Evolutionary conservation across 2,888 invertebrate genomes (phyloP), one percentile per base, ranked within the genome.

Genomic region (Punctoribates punctum): DNA sequence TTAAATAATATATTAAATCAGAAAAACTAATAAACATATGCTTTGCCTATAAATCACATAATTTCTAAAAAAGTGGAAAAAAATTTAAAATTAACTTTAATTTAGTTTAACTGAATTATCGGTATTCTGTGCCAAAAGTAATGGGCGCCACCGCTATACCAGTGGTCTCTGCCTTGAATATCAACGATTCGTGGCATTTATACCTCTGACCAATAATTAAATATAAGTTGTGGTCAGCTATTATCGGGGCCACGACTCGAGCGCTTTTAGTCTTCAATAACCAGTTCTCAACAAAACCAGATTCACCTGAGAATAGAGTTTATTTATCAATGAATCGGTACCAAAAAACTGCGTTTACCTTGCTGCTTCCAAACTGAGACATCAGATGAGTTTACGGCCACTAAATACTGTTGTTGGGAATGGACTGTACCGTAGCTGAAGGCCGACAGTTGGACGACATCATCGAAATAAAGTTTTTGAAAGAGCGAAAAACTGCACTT

Each of bases 131-230:
- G 11, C 20, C 4, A 23, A 70, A 46, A 42, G 42, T 13, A 46
- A 70, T 46, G n/a, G 70, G 70, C 15, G 70, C 42, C 3, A 46
- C 38, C 3, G 70, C 20, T 42, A 46, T 70, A 15, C 70, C 70
- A 20, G 20, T 70, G 15, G 38, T 20, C 20, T 70, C 70, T 23
- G 70, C 70, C 20, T 29, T 70, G 15, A 70, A 70, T 4, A 70
- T 42, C 23, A 70, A 42, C 46, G 70, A 70, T 70, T 70, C 70
- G 70, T 70, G 70, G 42, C 70, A 70, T 46, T 42, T 70, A 70
- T 70, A 70, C 2, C 46, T 38, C n/a, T 70, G 70, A 20, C 70
- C 70, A 9, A 70, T 34, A 42, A 70, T 70, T 13, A 70, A n/a
- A 23, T 23, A 70, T 23, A 70, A 42, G 6, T 42, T 38, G 15